Evolutionary conservation across 92 coral and sea anemone species (phyloP), one percentile per base, ranked within the genome.

Genomic region (Heteractis magnifica): DNA sequence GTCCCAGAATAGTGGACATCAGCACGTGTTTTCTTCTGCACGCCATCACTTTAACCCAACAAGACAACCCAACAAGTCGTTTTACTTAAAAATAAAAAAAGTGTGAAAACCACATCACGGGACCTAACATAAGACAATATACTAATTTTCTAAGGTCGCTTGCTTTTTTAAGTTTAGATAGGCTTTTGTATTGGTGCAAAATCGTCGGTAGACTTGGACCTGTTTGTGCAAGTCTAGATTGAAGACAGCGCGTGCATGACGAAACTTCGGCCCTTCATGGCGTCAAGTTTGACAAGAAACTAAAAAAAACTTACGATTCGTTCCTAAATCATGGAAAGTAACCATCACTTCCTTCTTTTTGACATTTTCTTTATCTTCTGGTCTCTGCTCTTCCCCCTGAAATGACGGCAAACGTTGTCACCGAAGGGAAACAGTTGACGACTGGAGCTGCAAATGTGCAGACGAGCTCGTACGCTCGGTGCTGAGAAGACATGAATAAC

Each of bases 291-390:
- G 65, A 81, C 59, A 13, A 6, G 8, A 52, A 81, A 68, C 72
- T 26, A 64, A 21, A 26, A 34, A 48, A 4, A 19, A 82, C 96
- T 90, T 83, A 97, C 99, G 98, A 84, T 97, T 97, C 92, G 94
- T 92, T 51, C 99, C 99, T 20, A 97, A 86, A 90, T 97, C 99
- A 72, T 97, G 99, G 86, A 97, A 97, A 62, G 99, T 97, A 65
- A 97, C 83, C 92, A 97, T 81, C 34, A 94, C 95, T 62, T 97
- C 98, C 86, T 92, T 97, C 92, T 87, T 94, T 85, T 92, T 97
- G 48, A 86, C 90, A 64, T 97, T 94, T 71, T 94, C 99, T 78
- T 94, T 97, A 65, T 91, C 94, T 41, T 97, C 98, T 48, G 92
- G 26, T 73, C 90, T 91, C 56, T 87, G 79, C 80, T 91, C 93